Percentiles rank a stretch among this genome's conserved stretches.
These are phyloP conservation scores for Drosophila hawaiiensis DNA, from an alignment of 2,888 invertebrate genomes.

Conservation along the genomic window DNA sequence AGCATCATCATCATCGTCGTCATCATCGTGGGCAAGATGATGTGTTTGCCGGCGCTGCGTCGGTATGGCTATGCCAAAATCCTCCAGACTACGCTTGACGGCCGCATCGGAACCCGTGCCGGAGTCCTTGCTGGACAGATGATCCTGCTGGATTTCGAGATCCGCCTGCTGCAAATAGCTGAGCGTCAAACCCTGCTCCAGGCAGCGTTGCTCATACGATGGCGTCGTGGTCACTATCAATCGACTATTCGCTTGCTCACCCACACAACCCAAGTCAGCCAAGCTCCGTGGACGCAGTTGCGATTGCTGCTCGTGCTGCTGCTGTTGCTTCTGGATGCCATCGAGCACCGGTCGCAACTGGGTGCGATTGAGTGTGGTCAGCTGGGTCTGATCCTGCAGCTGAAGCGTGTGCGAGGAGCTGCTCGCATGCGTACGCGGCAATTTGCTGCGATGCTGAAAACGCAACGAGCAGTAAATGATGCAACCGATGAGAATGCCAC, in stretches of 20 bases:
- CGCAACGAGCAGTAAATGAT: slow-evolving; percentile 85
- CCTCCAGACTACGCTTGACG: slow-evolving; percentile 81
- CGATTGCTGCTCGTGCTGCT: slow-evolving; percentile 36
- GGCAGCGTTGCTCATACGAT: slow-evolving; percentile 78
- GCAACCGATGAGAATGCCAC: slow-evolving; percentile 96
- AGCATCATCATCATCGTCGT: slow-evolving; percentile 44
- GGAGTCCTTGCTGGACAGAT: slow-evolving; percentile 82
- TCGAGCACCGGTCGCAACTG: slow-evolving; percentile 68
- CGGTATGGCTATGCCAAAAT: slow-evolving; percentile 65
- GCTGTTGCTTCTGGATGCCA: slow-evolving; percentile 30
- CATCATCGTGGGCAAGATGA: slow-evolving; percentile 41
- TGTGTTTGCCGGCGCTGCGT: slow-evolving; percentile 37
- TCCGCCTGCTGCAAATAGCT: slow-evolving; percentile 74
- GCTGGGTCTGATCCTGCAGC: slow-evolving; percentile 78
- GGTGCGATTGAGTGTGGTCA: slow-evolving; percentile 80
- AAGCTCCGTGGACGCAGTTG: slow-evolving; percentile 73
- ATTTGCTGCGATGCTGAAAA: slow-evolving; percentile 76
- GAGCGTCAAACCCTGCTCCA: slow-evolving; percentile 72
- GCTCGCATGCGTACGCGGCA: slow-evolving; percentile 50
- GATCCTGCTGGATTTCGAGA: slow-evolving; percentile 79
- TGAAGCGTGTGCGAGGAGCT: slow-evolving; percentile 64
- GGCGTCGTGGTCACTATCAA: slow-evolving; percentile 78
- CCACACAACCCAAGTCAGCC: slow-evolving; percentile 63
- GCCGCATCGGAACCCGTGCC: slow-evolving; percentile 84
- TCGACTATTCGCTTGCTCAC: slow-evolving; percentile 64